Base-by-base conservation (phyloP, 2,113 vertebrate genomes). In the Planiliza haematocheilus region DNA sequence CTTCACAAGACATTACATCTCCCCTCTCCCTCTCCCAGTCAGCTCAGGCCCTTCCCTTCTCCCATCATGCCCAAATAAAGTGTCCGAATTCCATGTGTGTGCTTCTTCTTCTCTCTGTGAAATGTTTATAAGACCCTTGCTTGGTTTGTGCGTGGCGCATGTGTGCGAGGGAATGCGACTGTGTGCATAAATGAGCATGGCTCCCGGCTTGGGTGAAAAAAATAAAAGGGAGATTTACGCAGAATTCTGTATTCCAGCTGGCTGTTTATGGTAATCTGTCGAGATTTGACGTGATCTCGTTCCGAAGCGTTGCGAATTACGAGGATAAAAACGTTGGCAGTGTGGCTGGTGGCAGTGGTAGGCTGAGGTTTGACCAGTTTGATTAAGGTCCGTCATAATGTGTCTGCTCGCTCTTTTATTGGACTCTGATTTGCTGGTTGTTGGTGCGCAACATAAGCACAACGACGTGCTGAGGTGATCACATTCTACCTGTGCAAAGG, bases 21-120 rank as follows among this genome's bases (percentile, higher is more conserved):
- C 7, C 10, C n/a, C 24, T 30, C 20, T 69, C 71, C 37, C 61
- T 61, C 56, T 57, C 79, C 45, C 73, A 13, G 72, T 38, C 78
- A 5, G 50, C 64, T 53, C 1, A 24, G 66, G 62, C 78, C 68
- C 73, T 61, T 58, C 78, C 79, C 74, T 69, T 68, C 84, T 86
- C 90, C 78, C 84, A 83, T 68, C 85, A 93, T 95, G 93, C 92
- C 94, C 94, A 94, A 94, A 95, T 95, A 95, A 95, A 95, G 94
- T 66, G 86, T 91, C 91, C 68, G 38, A 89, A 94, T 93, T 93
- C 92, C 90, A 90, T 52, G 59, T 38, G 60, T 81, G 91, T 89
- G 83, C 85, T 87, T 82, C 86, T 87, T 87, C 86, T 87, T 89
- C 88, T 70, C 80, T 74, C 81, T 62, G 74, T 81, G 81, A 89